Conservation (phyloP, 53 echinoderm and acorn worm species). For the Antedon mediterranea region DNA sequence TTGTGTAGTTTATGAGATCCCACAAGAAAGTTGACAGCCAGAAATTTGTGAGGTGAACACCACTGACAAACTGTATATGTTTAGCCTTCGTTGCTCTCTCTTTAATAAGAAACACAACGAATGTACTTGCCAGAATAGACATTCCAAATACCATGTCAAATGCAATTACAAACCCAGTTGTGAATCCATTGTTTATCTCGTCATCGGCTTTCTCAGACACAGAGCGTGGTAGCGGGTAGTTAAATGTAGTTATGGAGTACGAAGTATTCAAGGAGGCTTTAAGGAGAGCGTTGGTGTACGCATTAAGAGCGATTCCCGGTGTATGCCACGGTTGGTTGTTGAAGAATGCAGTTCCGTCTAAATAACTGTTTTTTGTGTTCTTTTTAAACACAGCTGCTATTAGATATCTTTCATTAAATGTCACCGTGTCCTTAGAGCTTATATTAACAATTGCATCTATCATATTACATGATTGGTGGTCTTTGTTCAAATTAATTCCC, state of each 20-base stretch:
- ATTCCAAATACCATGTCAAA: slow-evolving; percentile 65
- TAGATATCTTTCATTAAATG: slow-evolving; percentile 37
- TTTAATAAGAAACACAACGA: slow-evolving; percentile 63
- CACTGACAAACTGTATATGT: slow-evolving; percentile 75
- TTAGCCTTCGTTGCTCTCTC: slow-evolving; percentile 50
- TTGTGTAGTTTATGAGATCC: slow-evolving; percentile 67
- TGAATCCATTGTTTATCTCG: slow-evolving; percentile 19
- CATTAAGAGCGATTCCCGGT: slow-evolving; percentile 33
- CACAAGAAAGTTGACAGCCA: slow-evolving; percentile 58
- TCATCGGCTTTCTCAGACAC: slow-evolving; percentile 29
- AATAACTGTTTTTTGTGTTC: slow-evolving; percentile 6
- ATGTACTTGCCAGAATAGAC: slow-evolving; percentile 55
- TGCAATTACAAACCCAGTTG: slow-evolving; percentile 38
- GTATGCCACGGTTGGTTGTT: slow-evolving; percentile 72
- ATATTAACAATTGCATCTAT: slow-evolving; percentile 22
- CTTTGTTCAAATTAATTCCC: neutral
- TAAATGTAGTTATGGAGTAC: slow-evolving; percentile 39
- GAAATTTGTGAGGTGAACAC: slow-evolving; percentile 50
- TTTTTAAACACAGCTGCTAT: slow-evolving; percentile 39
- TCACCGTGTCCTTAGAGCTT: slow-evolving; percentile 6
- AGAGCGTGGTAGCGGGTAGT: slow-evolving; percentile 52
- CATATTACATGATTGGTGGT: slow-evolving; percentile 1
- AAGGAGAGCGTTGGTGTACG: slow-evolving; percentile 46
- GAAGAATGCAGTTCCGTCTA: slow-evolving; percentile 41
- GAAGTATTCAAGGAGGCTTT: slow-evolving; percentile 32